phyloP scores from a whole-genome alignment of 2,797 vertebrate genomes.

The Ficedula albicollis region DNA sequence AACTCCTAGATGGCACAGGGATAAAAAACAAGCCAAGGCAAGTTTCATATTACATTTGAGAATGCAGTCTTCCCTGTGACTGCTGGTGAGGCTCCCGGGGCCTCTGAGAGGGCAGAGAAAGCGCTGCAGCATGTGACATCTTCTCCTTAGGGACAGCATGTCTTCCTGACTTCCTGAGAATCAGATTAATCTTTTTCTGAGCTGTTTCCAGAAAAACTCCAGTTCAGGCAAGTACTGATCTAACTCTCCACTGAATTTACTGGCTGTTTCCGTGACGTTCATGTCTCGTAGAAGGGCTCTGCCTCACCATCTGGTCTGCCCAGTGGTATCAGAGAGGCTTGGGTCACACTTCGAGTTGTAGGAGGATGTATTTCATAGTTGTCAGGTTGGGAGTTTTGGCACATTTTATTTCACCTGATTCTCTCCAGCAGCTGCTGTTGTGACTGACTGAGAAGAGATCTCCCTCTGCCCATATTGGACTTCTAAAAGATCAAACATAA shows the following conservation, averaged over 20 bases:
- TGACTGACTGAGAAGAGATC: background rate
- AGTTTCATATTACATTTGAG: background rate
- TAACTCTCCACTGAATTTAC: background rate
- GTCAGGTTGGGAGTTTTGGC: background rate
- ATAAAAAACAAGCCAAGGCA: background rate
- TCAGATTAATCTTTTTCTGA: background rate
- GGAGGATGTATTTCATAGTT: background rate
- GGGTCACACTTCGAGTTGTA: background rate
- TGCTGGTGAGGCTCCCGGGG: background rate
- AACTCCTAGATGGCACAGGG: background rate
- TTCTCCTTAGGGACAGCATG: background rate
- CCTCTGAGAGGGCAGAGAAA: background rate
- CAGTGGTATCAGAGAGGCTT: background rate
- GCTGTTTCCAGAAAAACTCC: background rate
- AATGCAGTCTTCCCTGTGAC: background rate
- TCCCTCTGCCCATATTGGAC: background rate
- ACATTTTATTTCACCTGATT: background rate
- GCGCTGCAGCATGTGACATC: rapidly evolving
- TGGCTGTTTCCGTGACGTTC: background rate
- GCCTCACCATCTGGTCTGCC: background rate
- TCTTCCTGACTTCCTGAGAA: background rate
- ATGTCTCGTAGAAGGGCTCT: background rate
- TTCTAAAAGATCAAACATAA: background rate
- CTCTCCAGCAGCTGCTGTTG: background rate
- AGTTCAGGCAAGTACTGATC: background rate